Percentiles rank a stretch among this genome's conserved stretches.
Conservation (phyloP, 2,888 invertebrate species). For the Leptarthrus brevirostris region DNA sequence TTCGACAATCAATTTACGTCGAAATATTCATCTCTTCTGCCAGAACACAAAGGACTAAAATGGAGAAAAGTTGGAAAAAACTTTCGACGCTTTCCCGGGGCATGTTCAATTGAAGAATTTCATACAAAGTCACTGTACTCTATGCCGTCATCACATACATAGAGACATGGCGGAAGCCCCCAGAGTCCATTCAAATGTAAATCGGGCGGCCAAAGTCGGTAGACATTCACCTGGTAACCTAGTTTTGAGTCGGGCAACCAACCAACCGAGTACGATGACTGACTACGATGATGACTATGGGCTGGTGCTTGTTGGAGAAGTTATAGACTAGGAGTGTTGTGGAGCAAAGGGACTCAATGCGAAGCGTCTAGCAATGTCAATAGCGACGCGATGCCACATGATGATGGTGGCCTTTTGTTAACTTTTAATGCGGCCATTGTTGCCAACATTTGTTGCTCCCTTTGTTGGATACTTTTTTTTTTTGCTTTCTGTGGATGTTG, state of each 20-base stretch:
- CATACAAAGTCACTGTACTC: slow-evolving; percentile 20
- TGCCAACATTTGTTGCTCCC: slow-evolving; percentile 46
- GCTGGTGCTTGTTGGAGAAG: no score
- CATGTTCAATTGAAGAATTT: slow-evolving; percentile 32
- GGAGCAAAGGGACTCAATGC: background rate
- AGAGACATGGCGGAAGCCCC: slow-evolving; percentile 2
- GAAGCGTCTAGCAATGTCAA: slow-evolving; percentile 41
- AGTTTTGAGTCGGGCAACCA: slow-evolving; percentile 40
- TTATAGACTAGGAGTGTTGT: no score
- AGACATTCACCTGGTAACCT: slow-evolving; percentile 55
- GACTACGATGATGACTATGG: background rate
- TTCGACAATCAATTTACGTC: slow-evolving; percentile 29
- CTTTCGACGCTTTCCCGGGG: slow-evolving; percentile 22
- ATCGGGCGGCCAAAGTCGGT: slow-evolving; percentile 50
- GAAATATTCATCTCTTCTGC: slow-evolving; percentile 8
- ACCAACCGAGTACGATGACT: slow-evolving; percentile 9
- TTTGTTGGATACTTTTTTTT: slow-evolving; percentile 29
- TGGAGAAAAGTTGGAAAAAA: slow-evolving; percentile 28
- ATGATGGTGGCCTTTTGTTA: slow-evolving; percentile 44
- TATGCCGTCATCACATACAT: slow-evolving; percentile 28
- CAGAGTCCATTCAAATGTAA: slow-evolving; percentile 52
- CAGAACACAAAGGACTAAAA: background rate
- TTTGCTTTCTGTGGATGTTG: background rate
- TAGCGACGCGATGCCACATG: slow-evolving; percentile 44
- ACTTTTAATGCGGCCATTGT: slow-evolving; percentile 47